A percentile compares a stretch with the other conserved stretches of the same genome.
Evolutionary conservation across 2,113 vertebrate species (phyloP).

Genomic region (Xiphorhynchus elegans): DNA sequence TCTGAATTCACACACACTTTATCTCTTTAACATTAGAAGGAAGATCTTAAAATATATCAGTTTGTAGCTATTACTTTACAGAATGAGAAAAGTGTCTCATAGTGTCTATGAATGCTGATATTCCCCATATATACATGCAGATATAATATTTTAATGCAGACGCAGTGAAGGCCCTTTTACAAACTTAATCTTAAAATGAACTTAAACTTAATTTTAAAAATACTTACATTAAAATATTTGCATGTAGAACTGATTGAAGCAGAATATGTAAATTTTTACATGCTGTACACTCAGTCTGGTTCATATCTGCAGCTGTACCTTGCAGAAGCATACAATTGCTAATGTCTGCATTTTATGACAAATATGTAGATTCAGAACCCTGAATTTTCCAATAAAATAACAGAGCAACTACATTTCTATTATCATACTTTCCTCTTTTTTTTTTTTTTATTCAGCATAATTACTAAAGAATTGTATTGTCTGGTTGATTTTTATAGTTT

Average conservation of each 20-base stretch:
- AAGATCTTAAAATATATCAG: not conserved
- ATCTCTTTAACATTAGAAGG: not conserved
- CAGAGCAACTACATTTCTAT: not conserved
- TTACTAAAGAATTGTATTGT: not conserved
- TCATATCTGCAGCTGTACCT: not conserved
- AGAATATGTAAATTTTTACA: not conserved
- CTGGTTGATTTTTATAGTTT: not conserved
- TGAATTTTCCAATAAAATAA: not conserved
- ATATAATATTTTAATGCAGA: not conserved
- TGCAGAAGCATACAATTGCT: not conserved
- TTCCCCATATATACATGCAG: not conserved
- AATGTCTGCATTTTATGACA: not conserved
- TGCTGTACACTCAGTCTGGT: not conserved
- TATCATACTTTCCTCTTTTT: not conserved
- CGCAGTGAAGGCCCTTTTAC: not conserved
- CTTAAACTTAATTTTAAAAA: not conserved
- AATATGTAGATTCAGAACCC: not conserved
- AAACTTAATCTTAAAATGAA: not conserved
- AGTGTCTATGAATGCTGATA: not conserved
- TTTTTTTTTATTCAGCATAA: not conserved
- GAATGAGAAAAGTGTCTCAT: not conserved
- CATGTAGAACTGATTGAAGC: not conserved
- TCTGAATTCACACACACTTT: not conserved
- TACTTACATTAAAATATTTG: not conserved
- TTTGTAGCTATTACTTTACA: not conserved